Conservation (phyloP, 2,113 vertebrate genomes). For the Gulo gulo region DNA sequence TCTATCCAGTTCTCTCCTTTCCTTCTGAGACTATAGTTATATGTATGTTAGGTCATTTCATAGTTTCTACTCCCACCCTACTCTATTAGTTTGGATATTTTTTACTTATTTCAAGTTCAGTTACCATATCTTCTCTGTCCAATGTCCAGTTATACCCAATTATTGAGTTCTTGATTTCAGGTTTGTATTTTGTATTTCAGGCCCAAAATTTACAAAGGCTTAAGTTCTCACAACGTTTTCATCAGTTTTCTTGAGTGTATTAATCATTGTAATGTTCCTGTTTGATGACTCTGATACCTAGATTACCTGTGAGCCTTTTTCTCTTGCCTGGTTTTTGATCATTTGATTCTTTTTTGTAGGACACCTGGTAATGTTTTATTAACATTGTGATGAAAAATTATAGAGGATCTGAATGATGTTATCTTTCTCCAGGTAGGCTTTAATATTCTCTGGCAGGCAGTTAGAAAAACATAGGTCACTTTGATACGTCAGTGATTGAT, state of each 20-base stretch:
- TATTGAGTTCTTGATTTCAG: background rate
- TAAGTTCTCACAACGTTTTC: background rate
- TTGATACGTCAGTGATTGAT: background rate
- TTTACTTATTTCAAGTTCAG: background rate
- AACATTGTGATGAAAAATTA: background rate
- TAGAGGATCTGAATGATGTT: background rate
- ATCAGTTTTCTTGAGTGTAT: background rate
- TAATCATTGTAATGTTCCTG: background rate
- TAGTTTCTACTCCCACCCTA: background rate
- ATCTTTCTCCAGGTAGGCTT: background rate
- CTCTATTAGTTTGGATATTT: background rate
- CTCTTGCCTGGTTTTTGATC: slow-evolving; percentile 47
- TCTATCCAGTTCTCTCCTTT: background rate
- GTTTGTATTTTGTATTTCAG: background rate
- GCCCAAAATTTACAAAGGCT: background rate
- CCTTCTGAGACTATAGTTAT: background rate
- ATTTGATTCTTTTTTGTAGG: slow-evolving; percentile 18
- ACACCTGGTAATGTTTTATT: slow-evolving; percentile 27
- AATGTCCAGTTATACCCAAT: background rate
- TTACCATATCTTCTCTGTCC: background rate
- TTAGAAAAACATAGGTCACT: background rate
- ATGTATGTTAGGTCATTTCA: background rate
- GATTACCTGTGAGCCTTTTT: background rate
- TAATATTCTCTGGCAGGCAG: background rate
- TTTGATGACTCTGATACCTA: background rate